These are phyloP conservation scores for Triops longicaudatus DNA, from an alignment of 1,140 invertebrate species.

Conservation along the genomic window DNA sequence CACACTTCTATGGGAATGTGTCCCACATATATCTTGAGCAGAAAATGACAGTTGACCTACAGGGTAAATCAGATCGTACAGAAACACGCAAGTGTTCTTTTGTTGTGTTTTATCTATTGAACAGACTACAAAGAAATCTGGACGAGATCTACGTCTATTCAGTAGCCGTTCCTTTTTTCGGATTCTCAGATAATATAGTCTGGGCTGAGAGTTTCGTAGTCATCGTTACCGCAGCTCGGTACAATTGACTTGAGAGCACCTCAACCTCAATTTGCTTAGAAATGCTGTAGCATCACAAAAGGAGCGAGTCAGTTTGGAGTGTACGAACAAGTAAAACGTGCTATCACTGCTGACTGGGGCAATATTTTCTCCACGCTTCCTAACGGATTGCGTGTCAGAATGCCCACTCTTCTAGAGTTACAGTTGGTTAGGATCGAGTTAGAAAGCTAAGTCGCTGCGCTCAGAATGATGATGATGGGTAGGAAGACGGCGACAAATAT, in stretches of 20 bases:
- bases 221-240: no score
- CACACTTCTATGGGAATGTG: background rate
- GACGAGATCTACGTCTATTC: no score
- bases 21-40: background rate
- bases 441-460: background rate
- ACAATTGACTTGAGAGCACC: background rate
- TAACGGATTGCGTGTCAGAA: background rate
- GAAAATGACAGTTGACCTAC: background rate
- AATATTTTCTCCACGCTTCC: background rate
- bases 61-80: background rate
- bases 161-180: no score
- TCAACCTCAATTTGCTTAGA: background rate
- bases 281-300: background rate
- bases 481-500: background rate
- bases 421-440: background rate
- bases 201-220: no score
- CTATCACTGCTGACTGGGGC: conserved; percentile 4
- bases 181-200: no score
- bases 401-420: background rate
- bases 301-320: background rate
- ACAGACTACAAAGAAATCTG: no score
- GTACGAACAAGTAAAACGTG: background rate
- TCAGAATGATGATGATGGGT: background rate
- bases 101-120: background rate
- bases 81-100: background rate